Evolutionary conservation across 2,797 vertebrate species (phyloP).

Genomic region (Chelmon rostratus): DNA sequence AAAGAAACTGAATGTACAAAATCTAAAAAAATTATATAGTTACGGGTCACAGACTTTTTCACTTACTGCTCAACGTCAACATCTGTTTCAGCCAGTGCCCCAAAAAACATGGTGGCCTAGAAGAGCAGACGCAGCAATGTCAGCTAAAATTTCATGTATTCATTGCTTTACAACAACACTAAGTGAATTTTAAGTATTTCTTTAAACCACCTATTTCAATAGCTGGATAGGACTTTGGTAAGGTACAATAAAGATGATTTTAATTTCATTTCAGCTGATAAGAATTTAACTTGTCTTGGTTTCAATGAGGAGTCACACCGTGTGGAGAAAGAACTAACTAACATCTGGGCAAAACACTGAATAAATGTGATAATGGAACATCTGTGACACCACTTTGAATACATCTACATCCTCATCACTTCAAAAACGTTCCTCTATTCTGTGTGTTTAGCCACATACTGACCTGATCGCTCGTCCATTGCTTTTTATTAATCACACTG

Average conservation of each 20-base stretch:
- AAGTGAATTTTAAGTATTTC: not conserved
- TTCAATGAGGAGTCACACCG: not conserved
- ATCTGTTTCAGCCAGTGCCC: slow-evolving; percentile 24
- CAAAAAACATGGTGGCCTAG: slow-evolving; percentile 78
- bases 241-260: not conserved
- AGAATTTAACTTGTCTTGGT: not conserved
- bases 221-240: not conserved
- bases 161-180: not conserved
- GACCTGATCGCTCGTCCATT: slow-evolving; percentile 78
- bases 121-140: slow-evolving; percentile 15
- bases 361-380: not conserved
- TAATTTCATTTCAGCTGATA: not conserved
- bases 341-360: not conserved
- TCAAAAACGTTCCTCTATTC: not conserved
- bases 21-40: not conserved
- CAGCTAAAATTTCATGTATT: not conserved
- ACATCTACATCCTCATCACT: not conserved
- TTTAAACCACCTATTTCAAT: not conserved
- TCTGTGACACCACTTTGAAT: not conserved
- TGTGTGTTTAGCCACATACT: not conserved
- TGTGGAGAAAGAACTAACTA: too few species aligned
- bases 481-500: slow-evolving; percentile 67
- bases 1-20: not conserved
- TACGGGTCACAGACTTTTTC: not conserved
- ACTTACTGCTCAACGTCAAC: slow-evolving; percentile 78